These are phyloP conservation scores for Ramphastos sulfuratus DNA, from an alignment of 2,113 vertebrate species.

Conservation along the genomic window DNA sequence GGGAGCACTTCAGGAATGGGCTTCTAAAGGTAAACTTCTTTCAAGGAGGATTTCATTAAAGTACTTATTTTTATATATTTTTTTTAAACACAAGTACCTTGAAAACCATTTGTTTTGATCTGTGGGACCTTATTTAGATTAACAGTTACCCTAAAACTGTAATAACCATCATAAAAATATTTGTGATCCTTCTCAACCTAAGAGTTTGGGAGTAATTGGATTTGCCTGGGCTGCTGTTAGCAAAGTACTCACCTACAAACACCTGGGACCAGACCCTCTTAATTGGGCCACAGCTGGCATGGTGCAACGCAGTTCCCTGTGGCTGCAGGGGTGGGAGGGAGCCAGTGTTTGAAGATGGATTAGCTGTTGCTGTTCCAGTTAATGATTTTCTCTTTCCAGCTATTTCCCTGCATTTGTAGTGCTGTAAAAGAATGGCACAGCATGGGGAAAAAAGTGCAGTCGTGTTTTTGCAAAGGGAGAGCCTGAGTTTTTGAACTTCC, in stretches of 20 bases:
- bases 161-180: background rate
- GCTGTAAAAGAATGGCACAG: background rate
- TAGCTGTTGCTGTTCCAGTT: background rate
- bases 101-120: conserved; percentile 42
- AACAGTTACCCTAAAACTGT: background rate
- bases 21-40: background rate
- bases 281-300: background rate
- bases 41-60: conserved; percentile 29
- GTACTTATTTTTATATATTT: background rate
- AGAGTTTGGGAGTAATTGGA: conserved; percentile 5
- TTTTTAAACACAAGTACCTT: background rate
- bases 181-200: background rate
- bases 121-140: conserved; percentile 22
- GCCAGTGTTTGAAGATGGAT: background rate
- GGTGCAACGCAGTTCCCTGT: background rate
- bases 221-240: background rate
- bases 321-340: background rate
- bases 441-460: accelerated
- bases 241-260: background rate
- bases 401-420: background rate
- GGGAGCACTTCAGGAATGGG: background rate
- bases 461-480: background rate
- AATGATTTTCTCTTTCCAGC: background rate
- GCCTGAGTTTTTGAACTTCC: background rate
- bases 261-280: background rate